A percentile compares a stretch with the other conserved stretches of the same genome.
phyloP scores from a whole-genome alignment of 2,797 vertebrate species.

The Coccyzus lansbergi region DNA sequence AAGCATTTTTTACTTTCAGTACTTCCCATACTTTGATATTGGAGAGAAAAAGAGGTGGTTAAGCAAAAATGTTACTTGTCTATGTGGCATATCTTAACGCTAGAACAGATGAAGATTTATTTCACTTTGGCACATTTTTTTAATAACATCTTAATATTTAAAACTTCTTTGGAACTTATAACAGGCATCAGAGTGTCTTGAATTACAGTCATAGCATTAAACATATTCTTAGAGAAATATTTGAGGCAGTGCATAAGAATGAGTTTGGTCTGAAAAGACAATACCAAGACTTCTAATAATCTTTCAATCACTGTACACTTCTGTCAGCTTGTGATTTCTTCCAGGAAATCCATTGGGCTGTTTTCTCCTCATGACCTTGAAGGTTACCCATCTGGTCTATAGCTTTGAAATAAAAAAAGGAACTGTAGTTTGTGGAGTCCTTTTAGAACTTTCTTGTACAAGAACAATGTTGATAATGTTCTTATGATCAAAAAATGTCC shows the following conservation, averaged over 20 bases:
- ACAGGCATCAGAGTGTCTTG: background rate
- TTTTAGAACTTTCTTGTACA: constrained; percentile 24
- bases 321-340: background rate
- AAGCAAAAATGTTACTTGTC: background rate
- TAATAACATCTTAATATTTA: background rate
- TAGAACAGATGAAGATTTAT: background rate
- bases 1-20: background rate
- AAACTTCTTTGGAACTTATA: background rate
- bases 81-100: background rate
- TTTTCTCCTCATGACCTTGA: constrained; percentile 39
- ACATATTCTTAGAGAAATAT: background rate
- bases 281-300: background rate
- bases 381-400: constrained; percentile 4
- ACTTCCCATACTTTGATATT: background rate
- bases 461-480: constrained; percentile 10
- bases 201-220: background rate
- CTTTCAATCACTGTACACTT: background rate
- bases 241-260: background rate
- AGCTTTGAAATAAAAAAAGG: constrained; percentile 26
- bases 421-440: constrained; percentile 33
- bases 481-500: constrained; percentile 39
- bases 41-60: background rate
- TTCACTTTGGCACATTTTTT: background rate
- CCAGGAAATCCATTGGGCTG: constrained; percentile 5
- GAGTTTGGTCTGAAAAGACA: background rate